phyloP scores from a whole-genome alignment of 2,888 invertebrate genomes.

The Thysanoteuthis rhombus region DNA sequence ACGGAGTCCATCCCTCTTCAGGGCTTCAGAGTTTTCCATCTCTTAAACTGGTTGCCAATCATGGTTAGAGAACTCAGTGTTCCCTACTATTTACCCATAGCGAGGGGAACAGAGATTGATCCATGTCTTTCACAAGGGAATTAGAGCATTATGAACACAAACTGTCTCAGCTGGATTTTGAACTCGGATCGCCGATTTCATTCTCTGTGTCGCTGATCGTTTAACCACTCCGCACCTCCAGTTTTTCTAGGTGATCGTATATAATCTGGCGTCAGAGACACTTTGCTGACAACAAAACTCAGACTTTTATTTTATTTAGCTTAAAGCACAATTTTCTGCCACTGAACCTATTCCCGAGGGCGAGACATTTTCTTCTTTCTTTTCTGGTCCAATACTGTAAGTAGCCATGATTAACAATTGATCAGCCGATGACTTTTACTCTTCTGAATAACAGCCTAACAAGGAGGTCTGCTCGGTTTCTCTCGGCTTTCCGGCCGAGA shows the following conservation, averaged over 20 bases:
- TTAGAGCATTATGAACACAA: too few species aligned
- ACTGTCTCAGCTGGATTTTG: too few species aligned
- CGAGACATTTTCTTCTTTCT: background rate
- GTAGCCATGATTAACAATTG: background rate
- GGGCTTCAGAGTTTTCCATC: too few species aligned
- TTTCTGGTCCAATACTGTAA: background rate
- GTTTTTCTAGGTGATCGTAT: background rate
- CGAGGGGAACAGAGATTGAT: too few species aligned
- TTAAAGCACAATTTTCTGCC: background rate
- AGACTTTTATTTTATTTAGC: background rate
- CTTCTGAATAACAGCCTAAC: background rate
- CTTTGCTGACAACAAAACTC: background rate
- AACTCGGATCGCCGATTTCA: too few species aligned
- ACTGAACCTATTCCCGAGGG: background rate
- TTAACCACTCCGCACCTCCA: too few species aligned
- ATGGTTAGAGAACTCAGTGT: too few species aligned
- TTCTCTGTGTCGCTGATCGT: too few species aligned
- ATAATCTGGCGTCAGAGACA: background rate
- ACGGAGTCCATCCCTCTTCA: too few species aligned
- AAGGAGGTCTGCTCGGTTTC: background rate
- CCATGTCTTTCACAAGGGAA: too few species aligned
- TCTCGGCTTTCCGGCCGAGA: background rate
- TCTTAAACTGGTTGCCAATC: too few species aligned
- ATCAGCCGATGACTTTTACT: background rate
- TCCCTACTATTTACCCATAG: too few species aligned